Conservation (phyloP, 2,888 invertebrate species). For the Cataglyphis altisquamis region DNA sequence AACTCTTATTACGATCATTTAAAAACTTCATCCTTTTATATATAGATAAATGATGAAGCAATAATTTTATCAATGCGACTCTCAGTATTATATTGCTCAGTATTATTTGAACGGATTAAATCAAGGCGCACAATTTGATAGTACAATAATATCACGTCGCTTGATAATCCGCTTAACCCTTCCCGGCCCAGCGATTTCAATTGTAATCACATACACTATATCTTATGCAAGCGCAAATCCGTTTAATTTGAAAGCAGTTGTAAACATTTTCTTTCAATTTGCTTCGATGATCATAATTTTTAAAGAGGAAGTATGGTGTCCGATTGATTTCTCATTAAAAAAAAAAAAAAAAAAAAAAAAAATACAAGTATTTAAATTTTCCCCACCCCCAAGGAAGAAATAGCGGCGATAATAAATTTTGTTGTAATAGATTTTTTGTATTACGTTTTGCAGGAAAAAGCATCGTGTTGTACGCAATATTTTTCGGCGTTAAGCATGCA, state of each 20-base stretch:
- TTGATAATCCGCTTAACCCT: constrained; percentile 56
- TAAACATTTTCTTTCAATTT: constrained; percentile 3
- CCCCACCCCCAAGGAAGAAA: neutral
- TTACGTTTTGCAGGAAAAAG: neutral
- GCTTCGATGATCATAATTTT: neutral
- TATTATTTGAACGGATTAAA: constrained; percentile 48
- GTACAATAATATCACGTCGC: constrained; percentile 58
- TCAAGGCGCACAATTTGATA: constrained; percentile 57
- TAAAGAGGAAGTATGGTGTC: too few relatives aligned
- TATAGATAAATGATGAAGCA: neutral
- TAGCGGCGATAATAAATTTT: neutral
- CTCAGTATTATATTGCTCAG: constrained; percentile 17
- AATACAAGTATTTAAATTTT: neutral
- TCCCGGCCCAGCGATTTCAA: constrained; percentile 48
- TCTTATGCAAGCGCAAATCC: constrained; percentile 39
- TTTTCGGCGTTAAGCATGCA: neutral
- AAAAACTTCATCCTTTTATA: neutral
- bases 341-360: too few relatives aligned
- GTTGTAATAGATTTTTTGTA: neutral
- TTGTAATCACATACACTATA: constrained; percentile 48
- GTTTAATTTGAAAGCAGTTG: constrained; percentile 38
- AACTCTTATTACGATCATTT: neutral
- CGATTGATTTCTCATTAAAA: neutral
- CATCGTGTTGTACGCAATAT: neutral
- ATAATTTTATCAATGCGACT: constrained; percentile 29